Evolutionary conservation across 2,888 invertebrate genomes (phyloP), one percentile per base, ranked within the genome.

Genomic region (Lamellibrachia satsuma): DNA sequence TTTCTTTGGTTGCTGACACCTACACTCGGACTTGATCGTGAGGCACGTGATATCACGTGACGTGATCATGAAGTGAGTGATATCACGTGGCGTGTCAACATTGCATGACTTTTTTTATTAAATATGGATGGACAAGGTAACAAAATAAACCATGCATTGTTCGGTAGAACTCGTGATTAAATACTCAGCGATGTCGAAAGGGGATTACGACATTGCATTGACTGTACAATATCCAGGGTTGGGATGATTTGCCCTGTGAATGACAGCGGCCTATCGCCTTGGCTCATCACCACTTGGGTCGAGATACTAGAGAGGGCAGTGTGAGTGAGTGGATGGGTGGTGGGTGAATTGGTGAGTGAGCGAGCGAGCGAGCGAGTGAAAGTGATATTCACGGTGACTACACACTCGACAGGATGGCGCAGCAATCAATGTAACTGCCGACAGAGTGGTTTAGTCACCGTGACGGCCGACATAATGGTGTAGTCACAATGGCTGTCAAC

Each of bases 51-150:
- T 22, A 75, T 75, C 11, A 75, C 22, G 22, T 6, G n/a, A 22
- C 75, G 22, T 75, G 75, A 75, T 75, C 15, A 22, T 22, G 22
- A 75, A 22, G 75, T 15, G 22, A 2, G 22, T 2, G 15, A 15
- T 2, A 75, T 75, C 11, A 75, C 22, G 22, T 6, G n/a, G 22
- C 75, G 22, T 75, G 75, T 75, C 15, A 75, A 6, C 75, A n/a
- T 75, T 75, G 15, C 75, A n/a, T 75, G 75, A 75, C 75, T n/a
- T 75, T 75, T n/a, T 75, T 75, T 75, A 75, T 75, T 75, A 75
- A 75, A 75, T n/a, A 11, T 22, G 75, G 15, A 22, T n/a, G 75
- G 75, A 75, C 22, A 15, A 15, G 15, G 75, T 75, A 75, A 75
- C n/a, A 22, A 15, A 22, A 75, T 75, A 75, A 75, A 75, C 75